phyloP scores from a whole-genome alignment of 2,797 vertebrate species.

The Micromesistius poutassou region DNA sequence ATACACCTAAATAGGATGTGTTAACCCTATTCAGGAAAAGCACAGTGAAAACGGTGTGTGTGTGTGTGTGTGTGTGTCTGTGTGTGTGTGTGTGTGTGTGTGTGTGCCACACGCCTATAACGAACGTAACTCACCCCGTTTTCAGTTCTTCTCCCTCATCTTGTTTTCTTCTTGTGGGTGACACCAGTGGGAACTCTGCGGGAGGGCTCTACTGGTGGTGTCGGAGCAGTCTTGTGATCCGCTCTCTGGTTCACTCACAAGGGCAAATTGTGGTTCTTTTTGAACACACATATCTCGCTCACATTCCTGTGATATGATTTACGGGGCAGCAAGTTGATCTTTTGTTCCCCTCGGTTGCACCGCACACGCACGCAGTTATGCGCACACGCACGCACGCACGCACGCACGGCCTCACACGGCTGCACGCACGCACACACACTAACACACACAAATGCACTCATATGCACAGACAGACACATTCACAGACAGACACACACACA shows the following conservation, averaged over 20 bases:
- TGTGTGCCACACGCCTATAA: background rate
- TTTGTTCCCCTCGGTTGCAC: background rate
- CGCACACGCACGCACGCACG: background rate
- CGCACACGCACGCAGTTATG: background rate
- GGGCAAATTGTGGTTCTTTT: constrained; percentile 51
- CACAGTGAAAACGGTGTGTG: too few relatives aligned
- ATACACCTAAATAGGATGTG: too few relatives aligned
- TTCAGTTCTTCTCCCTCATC: background rate
- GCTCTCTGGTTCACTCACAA: constrained; percentile 30
- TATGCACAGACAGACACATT: background rate
- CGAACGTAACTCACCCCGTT: background rate
- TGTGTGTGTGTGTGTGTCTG: background rate
- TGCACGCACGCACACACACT: background rate
- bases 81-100: background rate
- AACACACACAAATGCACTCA: background rate
- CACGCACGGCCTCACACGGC: background rate
- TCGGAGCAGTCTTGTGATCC: constrained; percentile 56
- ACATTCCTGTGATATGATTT: constrained; percentile 21
- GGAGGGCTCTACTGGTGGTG: background rate
- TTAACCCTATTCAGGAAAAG: too few relatives aligned
- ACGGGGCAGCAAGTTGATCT: background rate
- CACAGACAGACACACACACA: too few relatives aligned
- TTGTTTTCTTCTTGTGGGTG: background rate
- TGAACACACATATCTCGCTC: constrained; percentile 22
- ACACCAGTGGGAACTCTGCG: background rate